phyloP scores from a whole-genome alignment of 2,888 invertebrate genomes.

The Podotricha telesiphe region DNA sequence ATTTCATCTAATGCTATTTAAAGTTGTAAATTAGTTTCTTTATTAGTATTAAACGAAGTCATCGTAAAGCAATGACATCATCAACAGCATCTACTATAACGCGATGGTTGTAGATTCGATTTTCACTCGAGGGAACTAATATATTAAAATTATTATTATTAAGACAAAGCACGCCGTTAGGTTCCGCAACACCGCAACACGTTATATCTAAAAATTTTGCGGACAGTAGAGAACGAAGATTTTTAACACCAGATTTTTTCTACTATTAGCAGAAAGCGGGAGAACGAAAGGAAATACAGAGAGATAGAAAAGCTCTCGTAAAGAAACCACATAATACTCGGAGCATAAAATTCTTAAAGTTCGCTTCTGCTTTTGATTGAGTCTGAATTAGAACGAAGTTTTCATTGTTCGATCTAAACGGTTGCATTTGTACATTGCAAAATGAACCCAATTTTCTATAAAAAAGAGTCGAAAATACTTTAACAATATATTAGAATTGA shows the following conservation, averaged over 20 bases:
- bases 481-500: slow-evolving; percentile 29
- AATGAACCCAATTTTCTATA: slow-evolving; percentile 9
- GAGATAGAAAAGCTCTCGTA: not conserved
- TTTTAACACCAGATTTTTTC: not conserved
- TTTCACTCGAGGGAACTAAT: no score
- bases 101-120: no score
- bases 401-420: slow-evolving; percentile 34
- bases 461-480: slow-evolving; percentile 4
- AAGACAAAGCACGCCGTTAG: not conserved
- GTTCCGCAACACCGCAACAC: not conserved
- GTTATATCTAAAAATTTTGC: not conserved
- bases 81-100: no score
- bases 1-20: no score
- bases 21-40: no score
- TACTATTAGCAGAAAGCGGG: not conserved
- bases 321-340: slow-evolving; percentile 19
- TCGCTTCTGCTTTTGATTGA: slow-evolving; percentile 33
- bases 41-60: no score
- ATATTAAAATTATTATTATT: no score
- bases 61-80: no score
- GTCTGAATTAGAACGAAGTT: slow-evolving; percentile 31
- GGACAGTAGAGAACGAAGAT: not conserved
- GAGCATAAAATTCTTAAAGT: slow-evolving; percentile 19
- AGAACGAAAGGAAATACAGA: no score
- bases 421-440: slow-evolving; percentile 18